A percentile compares a stretch with the other conserved stretches of the same genome.
Conservation (phyloP, 2,797 vertebrate species). For the Pipistrellus pygmaeus region DNA sequence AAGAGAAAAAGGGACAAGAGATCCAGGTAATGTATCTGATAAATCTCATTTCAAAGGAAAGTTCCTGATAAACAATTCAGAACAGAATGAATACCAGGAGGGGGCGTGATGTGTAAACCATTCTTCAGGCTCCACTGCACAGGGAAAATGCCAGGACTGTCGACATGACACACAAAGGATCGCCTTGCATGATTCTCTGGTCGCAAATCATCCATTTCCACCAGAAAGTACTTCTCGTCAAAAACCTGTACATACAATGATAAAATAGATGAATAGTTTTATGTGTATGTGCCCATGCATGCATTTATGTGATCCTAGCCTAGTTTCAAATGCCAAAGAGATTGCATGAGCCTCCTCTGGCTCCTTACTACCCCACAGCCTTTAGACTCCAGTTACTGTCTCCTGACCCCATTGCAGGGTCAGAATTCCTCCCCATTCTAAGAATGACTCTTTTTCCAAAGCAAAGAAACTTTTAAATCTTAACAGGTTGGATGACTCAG, state of each 20-base stretch:
- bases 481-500: background rate
- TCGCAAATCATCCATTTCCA: slow-evolving; percentile 94
- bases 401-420: background rate
- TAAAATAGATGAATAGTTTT: background rate
- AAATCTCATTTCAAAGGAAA: slow-evolving; percentile 40
- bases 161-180: slow-evolving; percentile 92
- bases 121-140: slow-evolving; percentile 98
- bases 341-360: background rate
- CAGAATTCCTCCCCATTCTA: slow-evolving; percentile 24
- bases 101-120: slow-evolving; percentile 93
- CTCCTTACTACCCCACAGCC: background rate
- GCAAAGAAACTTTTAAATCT: slow-evolving; percentile 37
- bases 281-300: background rate
- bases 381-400: background rate
- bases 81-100: slow-evolving; percentile 89
- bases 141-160: slow-evolving; percentile 95
- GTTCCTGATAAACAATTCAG: background rate
- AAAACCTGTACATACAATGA: slow-evolving; percentile 90
- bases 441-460: slow-evolving; percentile 48
- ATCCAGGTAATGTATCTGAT: background rate
- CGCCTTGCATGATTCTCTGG: slow-evolving; percentile 84
- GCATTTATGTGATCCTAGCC: background rate
- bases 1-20: background rate
- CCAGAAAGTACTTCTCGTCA: slow-evolving; percentile 93
- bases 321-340: slow-evolving; percentile 25